Evolutionary conservation across 1,140 invertebrate genomes (phyloP), one percentile per base, ranked within the genome.

Genomic region (Drosophila paulistorum): DNA sequence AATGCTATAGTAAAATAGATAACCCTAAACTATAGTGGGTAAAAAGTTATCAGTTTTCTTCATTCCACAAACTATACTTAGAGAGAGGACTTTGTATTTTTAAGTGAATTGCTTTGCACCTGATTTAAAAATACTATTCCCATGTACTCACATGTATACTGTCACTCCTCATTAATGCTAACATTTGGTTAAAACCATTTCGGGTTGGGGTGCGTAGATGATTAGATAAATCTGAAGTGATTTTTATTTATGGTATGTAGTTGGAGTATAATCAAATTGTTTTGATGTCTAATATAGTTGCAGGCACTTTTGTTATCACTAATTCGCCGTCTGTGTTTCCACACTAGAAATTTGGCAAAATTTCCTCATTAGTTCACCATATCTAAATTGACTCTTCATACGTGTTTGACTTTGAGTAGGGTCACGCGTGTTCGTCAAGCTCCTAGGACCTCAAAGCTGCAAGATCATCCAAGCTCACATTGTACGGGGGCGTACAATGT

Each of bases 201-300:
- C 59, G 14, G 14, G 65, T 57, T 45, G 65, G 13, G 14, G 68
- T 80, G 68, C 73, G 68, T 79, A 70, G 48, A 51, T 17, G 76
- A 83, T 83, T 73, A 83, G 74, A 83, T 82, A 76, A 65, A 42
- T 54, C 41, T 72, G 57, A 48, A 73, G 59, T 65, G 76, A 76
- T 63, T 66, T 67, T 54, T 57, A 48, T 63, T 61, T 51, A 37
- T 41, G n/a, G 20, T 26, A 57, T 13, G 58, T 60, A 60, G 58
- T 14, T 42, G 13, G 26, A 48, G 51, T 35, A 41, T 9, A 33
- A 85, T 85, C 58, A 85, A 81, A 85, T 81, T 84, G 81, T 85
- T 85, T 65, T 85, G 81, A 80, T 84, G 66, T 45, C 51, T 63
- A 33, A 33, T 48, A 45, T 10, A 35, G 57, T 23, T 14, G 55